Evolutionary conservation across 2,888 invertebrate genomes (phyloP).

Genomic region (Drosophila paramelanica): DNA sequence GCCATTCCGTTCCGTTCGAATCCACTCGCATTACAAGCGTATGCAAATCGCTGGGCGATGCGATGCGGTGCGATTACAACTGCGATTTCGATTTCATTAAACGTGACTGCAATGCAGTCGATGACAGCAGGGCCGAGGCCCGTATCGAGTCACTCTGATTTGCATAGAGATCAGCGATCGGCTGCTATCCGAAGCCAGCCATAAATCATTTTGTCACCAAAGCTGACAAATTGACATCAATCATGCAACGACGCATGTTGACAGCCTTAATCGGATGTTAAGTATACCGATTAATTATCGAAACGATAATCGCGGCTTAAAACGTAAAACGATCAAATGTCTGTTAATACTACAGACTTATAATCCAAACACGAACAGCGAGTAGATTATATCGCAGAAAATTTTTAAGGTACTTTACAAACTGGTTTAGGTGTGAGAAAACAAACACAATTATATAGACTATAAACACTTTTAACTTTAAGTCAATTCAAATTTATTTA

Average conservation of each 20-base stretch:
- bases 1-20: slow-evolving; percentile 16
- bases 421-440: slow-evolving; percentile 22
- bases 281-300: slow-evolving; percentile 44
- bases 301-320: slow-evolving; percentile 29
- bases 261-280: slow-evolving; percentile 43
- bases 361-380: not conserved
- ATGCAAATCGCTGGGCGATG: slow-evolving; percentile 59
- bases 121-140: slow-evolving; percentile 28
- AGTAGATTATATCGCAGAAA: slow-evolving; percentile 6
- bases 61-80: slow-evolving; percentile 53
- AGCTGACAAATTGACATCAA: slow-evolving; percentile 74
- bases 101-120: slow-evolving; percentile 63
- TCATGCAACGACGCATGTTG: slow-evolving; percentile 62
- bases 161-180: slow-evolving; percentile 71
- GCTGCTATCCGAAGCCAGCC: slow-evolving; percentile 39
- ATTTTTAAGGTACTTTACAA: slow-evolving; percentile 7
- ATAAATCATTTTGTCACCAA: slow-evolving; percentile 77
- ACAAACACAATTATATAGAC: slow-evolving; percentile 12
- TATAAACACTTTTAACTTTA: slow-evolving; percentile 15
- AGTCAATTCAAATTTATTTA: not conserved
- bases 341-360: slow-evolving; percentile 15
- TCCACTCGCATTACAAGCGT: slow-evolving; percentile 54
- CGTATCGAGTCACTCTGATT: slow-evolving; percentile 30
- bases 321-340: slow-evolving; percentile 21
- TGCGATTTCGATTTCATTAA: slow-evolving; percentile 69